These are phyloP conservation scores for Ashinkailepas kermadecensis DNA, from an alignment of 2,888 invertebrate species.

Conservation along the genomic window DNA sequence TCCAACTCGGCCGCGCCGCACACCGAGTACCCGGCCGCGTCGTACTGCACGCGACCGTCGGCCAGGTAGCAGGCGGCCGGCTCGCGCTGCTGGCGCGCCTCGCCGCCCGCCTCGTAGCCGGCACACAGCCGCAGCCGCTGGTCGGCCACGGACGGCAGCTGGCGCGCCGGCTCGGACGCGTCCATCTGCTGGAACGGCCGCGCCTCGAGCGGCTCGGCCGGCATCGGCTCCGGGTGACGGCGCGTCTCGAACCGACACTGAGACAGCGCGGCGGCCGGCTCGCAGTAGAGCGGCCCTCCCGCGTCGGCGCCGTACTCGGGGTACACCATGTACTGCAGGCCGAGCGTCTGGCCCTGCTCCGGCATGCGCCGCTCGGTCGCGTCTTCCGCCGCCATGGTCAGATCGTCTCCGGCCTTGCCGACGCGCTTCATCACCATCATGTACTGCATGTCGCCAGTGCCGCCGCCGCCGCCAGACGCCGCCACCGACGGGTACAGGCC, in stretches of 20 bases:
- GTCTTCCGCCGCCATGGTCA: background rate
- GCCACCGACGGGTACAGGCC: background rate
- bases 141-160: too few species aligned
- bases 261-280: background rate
- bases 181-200: background rate
- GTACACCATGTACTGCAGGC: background rate
- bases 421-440: background rate
- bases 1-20: background rate
- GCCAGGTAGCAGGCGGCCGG: background rate
- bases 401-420: background rate
- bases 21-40: background rate
- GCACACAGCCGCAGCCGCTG: background rate
- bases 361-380: background rate
- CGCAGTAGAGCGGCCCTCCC: background rate
- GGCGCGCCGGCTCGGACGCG: background rate
- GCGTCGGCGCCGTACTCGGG: background rate
- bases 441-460: background rate
- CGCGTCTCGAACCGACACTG: conserved; percentile 12
- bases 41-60: background rate
- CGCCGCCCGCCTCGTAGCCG: background rate
- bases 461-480: background rate
- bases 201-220: background rate
- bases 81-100: background rate
- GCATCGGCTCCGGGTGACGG: background rate
- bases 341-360: background rate